These are phyloP conservation scores for Corythornis leucogaster DNA, from an alignment of 2,797 vertebrate genomes.

Conservation along the genomic window DNA sequence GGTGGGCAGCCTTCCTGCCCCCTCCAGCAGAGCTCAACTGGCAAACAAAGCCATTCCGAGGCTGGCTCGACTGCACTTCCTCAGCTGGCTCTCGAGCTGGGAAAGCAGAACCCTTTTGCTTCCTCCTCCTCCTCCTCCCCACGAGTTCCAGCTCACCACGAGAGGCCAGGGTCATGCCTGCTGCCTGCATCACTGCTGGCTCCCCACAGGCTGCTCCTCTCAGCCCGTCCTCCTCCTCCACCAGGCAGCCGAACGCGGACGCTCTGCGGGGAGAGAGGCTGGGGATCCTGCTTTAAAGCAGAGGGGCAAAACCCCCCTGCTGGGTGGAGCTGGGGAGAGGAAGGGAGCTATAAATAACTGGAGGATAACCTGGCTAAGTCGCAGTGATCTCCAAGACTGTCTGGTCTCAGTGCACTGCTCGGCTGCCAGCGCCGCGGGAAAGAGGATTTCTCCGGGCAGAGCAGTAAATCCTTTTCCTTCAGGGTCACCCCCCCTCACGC, in stretches of 20 bases:
- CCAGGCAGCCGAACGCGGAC: background rate
- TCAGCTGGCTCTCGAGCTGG: background rate
- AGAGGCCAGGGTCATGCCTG: background rate
- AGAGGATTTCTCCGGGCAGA: conserved; percentile 47
- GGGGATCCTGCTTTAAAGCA: background rate
- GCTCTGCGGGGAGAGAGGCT: background rate
- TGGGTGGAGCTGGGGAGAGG: conserved; percentile 22
- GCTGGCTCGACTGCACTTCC: background rate
- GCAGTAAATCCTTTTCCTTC: conserved; percentile 43
- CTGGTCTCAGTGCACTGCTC: conserved; percentile 21
- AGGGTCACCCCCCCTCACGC: conserved; percentile 28
- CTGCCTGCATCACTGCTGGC: background rate
- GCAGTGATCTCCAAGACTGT: conserved; percentile 20
- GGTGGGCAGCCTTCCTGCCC: background rate
- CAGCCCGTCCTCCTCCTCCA: background rate
- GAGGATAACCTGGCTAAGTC: conserved; percentile 69
- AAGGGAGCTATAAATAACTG: conserved; percentile 68
- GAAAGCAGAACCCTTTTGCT: conserved; percentile 18
- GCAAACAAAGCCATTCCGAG: background rate
- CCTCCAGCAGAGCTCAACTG: background rate
- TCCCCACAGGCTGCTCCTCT: background rate
- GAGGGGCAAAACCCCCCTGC: background rate
- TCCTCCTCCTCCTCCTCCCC: background rate
- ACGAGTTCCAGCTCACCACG: background rate
- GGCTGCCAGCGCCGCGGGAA: background rate